phyloP scores from a whole-genome alignment of 2,797 vertebrate genomes.

The Microcaecilia unicolor region DNA sequence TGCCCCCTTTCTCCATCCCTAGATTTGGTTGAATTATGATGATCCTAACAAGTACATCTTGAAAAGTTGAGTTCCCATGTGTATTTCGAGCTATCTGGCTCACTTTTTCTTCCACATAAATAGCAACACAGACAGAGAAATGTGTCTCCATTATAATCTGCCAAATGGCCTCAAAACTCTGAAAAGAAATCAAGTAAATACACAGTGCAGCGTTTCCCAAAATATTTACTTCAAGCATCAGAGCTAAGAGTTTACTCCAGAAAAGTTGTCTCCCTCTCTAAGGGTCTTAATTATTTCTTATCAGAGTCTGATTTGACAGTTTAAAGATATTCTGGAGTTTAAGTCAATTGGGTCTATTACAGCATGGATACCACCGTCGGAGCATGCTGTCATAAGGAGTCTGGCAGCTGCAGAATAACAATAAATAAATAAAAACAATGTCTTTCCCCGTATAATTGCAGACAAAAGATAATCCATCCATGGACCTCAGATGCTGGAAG shows the following conservation, averaged over 20 bases:
- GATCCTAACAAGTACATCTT: too few relatives aligned
- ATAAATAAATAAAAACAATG: constrained; percentile 4
- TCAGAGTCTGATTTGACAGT: constrained; percentile 4
- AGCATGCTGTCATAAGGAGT: constrained; percentile 12
- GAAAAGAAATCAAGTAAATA: constrained; percentile 8
- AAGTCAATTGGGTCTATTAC: background rate
- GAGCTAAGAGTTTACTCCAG: background rate
- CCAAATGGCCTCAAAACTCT: background rate
- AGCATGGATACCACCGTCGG: constrained; percentile 1
- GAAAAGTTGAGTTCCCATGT: too few relatives aligned
- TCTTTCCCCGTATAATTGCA: background rate
- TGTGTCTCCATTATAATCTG: constrained; percentile 1
- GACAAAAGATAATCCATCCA: constrained; percentile 1
- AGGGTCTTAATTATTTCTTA: constrained; percentile 8
- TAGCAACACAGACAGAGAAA: background rate
- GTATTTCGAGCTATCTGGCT: too few relatives aligned
- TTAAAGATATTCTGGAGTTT: constrained; percentile 9
- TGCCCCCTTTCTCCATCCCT: too few relatives aligned
- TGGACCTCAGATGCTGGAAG: constrained; percentile 9
- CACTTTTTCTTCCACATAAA: background rate
- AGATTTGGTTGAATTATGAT: too few relatives aligned
- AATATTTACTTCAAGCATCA: constrained; percentile 2
- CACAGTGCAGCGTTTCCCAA: background rate
- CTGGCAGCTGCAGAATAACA: constrained; percentile 11
- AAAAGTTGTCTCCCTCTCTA: background rate